phyloP scores from a whole-genome alignment of 2,797 vertebrate genomes.

The Typhlichthys eigenmanni region DNA sequence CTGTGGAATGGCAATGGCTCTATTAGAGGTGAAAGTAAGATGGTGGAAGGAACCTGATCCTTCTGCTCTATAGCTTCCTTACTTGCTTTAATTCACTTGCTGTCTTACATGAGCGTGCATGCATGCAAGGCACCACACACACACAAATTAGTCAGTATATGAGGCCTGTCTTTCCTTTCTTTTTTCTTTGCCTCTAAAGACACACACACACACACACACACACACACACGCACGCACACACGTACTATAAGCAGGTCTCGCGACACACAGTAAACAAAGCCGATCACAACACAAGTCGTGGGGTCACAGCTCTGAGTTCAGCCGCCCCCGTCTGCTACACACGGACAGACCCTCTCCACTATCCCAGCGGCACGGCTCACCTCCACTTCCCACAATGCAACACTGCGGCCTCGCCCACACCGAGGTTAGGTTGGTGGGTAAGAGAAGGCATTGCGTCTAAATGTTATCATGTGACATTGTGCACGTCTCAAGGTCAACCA shows the following conservation, averaged over 20 bases:
- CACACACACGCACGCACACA: conserved; percentile 4
- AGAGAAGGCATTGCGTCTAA: conserved; percentile 9
- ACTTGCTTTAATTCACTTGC: conserved; percentile 24
- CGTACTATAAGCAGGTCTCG: too few species aligned
- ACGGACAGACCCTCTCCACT: conserved; percentile 54
- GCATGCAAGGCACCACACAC: conserved; percentile 5
- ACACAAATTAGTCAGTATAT: background rate
- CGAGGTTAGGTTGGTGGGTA: conserved; percentile 21
- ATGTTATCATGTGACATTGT: conserved; percentile 18
- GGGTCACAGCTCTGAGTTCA: conserved; percentile 15
- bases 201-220: conserved; percentile 4
- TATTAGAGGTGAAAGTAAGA: conserved; percentile 72
- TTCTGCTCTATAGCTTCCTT: conserved; percentile 29
- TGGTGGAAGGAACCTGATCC: conserved; percentile 61
- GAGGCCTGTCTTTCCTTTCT: too few species aligned
- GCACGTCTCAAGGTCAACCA: conserved; percentile 1
- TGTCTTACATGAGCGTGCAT: conserved; percentile 19
- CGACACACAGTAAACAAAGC: too few species aligned
- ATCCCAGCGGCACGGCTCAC: conserved; percentile 30
- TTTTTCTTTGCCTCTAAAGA: too few species aligned
- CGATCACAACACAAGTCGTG: too few species aligned
- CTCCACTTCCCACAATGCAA: conserved; percentile 46
- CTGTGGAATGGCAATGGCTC: conserved; percentile 58
- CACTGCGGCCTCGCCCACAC: conserved; percentile 14
- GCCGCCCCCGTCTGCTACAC: conserved; percentile 54